Conservation (phyloP, 35 echinoderm and acorn worm species). For the Apostichopus parvimensis region DNA sequence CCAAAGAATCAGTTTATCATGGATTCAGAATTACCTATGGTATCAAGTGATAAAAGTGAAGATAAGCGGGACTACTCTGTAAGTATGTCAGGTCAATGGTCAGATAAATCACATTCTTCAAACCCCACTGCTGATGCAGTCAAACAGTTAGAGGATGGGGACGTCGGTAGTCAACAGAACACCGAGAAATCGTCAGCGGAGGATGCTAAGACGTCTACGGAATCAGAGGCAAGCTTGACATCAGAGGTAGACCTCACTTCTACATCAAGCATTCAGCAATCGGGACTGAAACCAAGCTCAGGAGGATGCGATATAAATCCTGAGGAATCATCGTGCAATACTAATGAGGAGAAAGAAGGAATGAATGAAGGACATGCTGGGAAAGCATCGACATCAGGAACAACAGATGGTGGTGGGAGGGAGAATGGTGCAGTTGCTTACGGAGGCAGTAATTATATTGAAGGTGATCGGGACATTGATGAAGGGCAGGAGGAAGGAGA, state of each 20-base stretch:
- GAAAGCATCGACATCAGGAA: background rate
- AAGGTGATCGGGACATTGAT: background rate
- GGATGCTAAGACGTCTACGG: background rate
- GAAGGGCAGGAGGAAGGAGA: background rate
- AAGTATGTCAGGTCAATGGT: background rate
- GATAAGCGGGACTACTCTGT: background rate
- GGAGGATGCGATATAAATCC: background rate
- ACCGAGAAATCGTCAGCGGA: background rate
- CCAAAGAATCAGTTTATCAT: constrained; percentile 49
- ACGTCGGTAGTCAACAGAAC: background rate
- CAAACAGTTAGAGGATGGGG: background rate
- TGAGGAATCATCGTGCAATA: background rate
- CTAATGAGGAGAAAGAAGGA: background rate
- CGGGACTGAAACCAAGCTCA: too few species aligned
- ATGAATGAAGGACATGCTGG: background rate
- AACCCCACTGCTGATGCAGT: background rate
- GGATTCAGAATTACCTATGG: background rate
- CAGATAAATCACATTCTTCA: background rate
- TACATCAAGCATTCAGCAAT: too few species aligned
- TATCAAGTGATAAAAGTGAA: background rate
- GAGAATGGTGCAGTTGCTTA: background rate
- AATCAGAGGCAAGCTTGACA: background rate
- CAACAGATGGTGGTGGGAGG: background rate
- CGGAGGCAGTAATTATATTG: background rate
- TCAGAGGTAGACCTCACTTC: background rate